phyloP scores from a whole-genome alignment of 2,113 vertebrate genomes.

The Stigmatopora argus region DNA sequence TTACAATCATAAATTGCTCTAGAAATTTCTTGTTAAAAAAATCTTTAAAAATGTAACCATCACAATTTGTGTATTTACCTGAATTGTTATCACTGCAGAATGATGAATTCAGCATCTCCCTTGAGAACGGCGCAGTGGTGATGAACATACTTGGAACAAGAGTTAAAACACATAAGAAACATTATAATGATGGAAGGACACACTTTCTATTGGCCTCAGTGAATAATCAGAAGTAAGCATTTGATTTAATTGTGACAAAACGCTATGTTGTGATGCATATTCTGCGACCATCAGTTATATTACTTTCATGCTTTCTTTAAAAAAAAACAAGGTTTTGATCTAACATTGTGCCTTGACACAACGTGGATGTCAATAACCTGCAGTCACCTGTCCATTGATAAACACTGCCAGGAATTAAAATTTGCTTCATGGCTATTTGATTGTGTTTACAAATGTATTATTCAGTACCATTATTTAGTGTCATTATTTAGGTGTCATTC shows the following conservation, averaged over 20 bases:
- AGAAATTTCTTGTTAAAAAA: not conserved
- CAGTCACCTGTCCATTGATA: too few relatives aligned
- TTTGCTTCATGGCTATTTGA: too few relatives aligned
- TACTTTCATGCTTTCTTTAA: not conserved
- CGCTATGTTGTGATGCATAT: not conserved
- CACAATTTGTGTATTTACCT: not conserved
- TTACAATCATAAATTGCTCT: not conserved
- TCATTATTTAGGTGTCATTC: not conserved
- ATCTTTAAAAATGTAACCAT: not conserved
- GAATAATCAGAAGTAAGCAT: conserved; percentile 77
- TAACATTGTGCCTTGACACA: not conserved
- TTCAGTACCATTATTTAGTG: not conserved
- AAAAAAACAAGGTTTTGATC: not conserved
- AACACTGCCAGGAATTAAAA: too few relatives aligned
- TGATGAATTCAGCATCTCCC: conserved; percentile 81
- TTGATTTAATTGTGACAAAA: not conserved
- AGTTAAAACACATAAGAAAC: conserved; percentile 78
- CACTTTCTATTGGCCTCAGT: conserved; percentile 85
- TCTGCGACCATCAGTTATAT: not conserved
- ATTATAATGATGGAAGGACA: conserved; percentile 82
- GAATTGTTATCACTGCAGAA: conserved; percentile 60
- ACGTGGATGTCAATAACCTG: not conserved
- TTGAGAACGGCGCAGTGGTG: conserved; percentile 87
- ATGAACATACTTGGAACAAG: conserved; percentile 78
- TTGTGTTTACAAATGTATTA: too few relatives aligned